These are phyloP conservation scores for Pithys albifrons DNA, from an alignment of 2,113 vertebrate genomes.

Conservation along the genomic window DNA sequence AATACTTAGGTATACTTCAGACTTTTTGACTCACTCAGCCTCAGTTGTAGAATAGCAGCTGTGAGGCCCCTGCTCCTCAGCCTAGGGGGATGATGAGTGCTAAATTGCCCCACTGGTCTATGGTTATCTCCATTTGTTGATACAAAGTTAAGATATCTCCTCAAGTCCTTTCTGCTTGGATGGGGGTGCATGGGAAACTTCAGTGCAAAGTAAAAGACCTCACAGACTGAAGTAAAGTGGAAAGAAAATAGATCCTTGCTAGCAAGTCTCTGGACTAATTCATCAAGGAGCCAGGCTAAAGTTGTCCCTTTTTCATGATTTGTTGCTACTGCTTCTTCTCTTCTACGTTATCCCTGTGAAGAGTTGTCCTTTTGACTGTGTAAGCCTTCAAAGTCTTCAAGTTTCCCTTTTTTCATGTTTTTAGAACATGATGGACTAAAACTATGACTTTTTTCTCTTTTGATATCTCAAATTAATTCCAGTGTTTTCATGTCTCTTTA, in stretches of 20 bases:
- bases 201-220: neutral
- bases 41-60: neutral
- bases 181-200: neutral
- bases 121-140: neutral
- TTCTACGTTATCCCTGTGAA: neutral
- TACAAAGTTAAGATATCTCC: neutral
- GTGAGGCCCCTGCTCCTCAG: neutral
- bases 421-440: neutral
- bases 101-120: neutral
- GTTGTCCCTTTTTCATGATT: neutral
- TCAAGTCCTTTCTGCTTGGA: neutral
- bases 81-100: neutral
- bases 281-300: neutral
- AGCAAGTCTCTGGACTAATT: neutral
- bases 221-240: neutral
- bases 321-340: neutral
- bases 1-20: neutral
- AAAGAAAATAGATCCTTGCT: neutral
- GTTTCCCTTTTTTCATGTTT: rapidly evolving
- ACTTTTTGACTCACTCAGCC: neutral
- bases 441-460: neutral
- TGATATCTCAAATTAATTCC: neutral
- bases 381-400: neutral
- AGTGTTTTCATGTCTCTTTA: neutral
- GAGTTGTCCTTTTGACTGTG: neutral